Conservation (phyloP, 1,140 invertebrate species). For the Hyphantria cunea region DNA sequence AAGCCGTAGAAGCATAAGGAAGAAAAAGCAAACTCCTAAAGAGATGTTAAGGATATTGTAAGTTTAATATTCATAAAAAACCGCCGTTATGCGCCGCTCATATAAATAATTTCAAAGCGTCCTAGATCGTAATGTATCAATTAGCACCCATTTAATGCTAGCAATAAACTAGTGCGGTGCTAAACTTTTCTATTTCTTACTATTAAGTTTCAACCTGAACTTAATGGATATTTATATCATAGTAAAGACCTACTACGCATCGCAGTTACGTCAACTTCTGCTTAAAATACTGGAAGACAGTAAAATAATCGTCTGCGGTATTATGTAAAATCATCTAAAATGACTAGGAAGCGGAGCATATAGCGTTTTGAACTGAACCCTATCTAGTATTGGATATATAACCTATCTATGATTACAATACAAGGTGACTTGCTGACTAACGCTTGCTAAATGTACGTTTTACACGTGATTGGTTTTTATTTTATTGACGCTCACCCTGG, state of each 20-base stretch:
- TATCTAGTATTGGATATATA: slow-evolving; percentile 27
- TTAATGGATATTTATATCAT: slow-evolving; percentile 19
- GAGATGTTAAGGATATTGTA: slow-evolving; percentile 40
- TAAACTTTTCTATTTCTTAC: slow-evolving; percentile 8
- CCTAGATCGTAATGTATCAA: slow-evolving; percentile 43
- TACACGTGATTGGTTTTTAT: neutral
- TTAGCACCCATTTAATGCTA: slow-evolving; percentile 64
- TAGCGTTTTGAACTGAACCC: slow-evolving; percentile 22
- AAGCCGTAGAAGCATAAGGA: slow-evolving; percentile 48
- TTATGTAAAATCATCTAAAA: slow-evolving; percentile 29
- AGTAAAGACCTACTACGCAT: slow-evolving; percentile 34
- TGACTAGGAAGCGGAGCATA: slow-evolving; percentile 21
- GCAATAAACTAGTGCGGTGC: slow-evolving; percentile 57
- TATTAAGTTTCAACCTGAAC: slow-evolving; percentile 21
- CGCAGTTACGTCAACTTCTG: slow-evolving; percentile 42
- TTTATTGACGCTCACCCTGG: neutral
- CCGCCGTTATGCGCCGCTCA: slow-evolving; percentile 21
- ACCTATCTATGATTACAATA: slow-evolving; percentile 20
- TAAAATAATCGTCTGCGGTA: slow-evolving; percentile 45
- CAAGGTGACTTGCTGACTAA: slow-evolving; percentile 12
- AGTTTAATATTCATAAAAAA: slow-evolving; percentile 23
- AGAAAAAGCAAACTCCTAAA: slow-evolving; percentile 47
- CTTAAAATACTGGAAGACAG: slow-evolving; percentile 71
- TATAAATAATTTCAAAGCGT: slow-evolving; percentile 35
- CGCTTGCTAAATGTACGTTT: too few species aligned